Evolutionary conservation across 2,888 invertebrate species (phyloP).

Genomic region (Litoditis marina): DNA sequence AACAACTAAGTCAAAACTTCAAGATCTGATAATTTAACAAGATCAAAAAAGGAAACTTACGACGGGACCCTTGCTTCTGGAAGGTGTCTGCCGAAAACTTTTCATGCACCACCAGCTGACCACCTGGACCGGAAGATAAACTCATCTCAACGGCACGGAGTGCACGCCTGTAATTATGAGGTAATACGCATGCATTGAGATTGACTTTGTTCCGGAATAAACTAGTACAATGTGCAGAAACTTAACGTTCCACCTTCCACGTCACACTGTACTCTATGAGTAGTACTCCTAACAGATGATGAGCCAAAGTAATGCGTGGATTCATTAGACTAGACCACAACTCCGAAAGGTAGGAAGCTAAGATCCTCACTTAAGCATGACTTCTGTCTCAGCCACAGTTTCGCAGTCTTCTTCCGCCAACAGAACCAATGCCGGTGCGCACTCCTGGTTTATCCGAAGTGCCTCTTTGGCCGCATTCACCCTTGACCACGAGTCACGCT

Average conservation of each 20-base stretch:
- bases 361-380: conserved; percentile 39
- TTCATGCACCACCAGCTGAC: not conserved
- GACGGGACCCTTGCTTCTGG: conserved; percentile 8
- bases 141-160: conserved; percentile 78
- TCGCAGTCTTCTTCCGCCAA: conserved; percentile 94
- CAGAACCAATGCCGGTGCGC: conserved; percentile 88
- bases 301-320: not conserved
- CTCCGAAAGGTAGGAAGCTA: not conserved
- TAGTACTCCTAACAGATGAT: no score
- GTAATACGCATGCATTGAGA: not conserved
- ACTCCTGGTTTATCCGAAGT: conserved; percentile 67
- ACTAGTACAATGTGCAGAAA: no score
- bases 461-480: conserved; percentile 88
- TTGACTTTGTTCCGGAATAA: no score
- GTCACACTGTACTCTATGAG: not conserved
- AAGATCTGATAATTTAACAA: no score
- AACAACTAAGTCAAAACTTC: no score
- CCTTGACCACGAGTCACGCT: conserved; percentile 83
- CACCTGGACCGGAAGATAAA: conserved; percentile 67
- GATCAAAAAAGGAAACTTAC: conserved; percentile 13
- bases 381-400: conserved; percentile 74
- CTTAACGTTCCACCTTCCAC: no score
- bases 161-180: conserved; percentile 70
- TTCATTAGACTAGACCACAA: not conserved
- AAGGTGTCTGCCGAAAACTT: conserved; percentile 13